Conservation (phyloP, 92 coral and sea anemone species). For the Zoanthus gigantus region DNA sequence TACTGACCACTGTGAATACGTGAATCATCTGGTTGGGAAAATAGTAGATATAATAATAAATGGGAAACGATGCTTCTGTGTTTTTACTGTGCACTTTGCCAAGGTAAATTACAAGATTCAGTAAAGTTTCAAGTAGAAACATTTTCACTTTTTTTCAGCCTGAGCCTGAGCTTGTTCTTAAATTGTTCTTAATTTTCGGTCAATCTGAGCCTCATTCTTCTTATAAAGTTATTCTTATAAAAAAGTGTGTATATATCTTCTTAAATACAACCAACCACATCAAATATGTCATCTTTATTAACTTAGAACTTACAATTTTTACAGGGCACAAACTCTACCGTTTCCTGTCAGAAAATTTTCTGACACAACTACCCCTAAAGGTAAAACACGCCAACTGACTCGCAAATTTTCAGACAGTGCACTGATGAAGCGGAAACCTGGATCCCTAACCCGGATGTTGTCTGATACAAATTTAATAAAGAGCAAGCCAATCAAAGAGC, state of each 20-base stretch:
- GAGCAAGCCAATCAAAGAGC: slow-evolving; percentile 41
- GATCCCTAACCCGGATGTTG: slow-evolving; percentile 32
- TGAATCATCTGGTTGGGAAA: too few species aligned
- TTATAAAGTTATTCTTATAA: too few species aligned
- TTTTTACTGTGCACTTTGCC: too few species aligned
- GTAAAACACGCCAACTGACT: slow-evolving; percentile 35
- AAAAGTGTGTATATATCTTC: too few species aligned
- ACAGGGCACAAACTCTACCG: slow-evolving; percentile 17
- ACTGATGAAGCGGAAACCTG: slow-evolving; percentile 21
- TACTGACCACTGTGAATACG: too few species aligned
- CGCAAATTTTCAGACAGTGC: slow-evolving; percentile 47
- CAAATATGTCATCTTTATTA: neutral
- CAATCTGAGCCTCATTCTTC: too few species aligned
- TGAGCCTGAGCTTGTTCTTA: neutral
- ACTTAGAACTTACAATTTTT: neutral
- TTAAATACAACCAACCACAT: too few species aligned
- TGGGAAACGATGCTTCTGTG: too few species aligned
- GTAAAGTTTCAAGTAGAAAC: too few species aligned
- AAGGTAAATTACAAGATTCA: too few species aligned
- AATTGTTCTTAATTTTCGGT: neutral
- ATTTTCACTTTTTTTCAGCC: too few species aligned
- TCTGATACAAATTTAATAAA: slow-evolving; percentile 35
- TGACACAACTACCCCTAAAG: slow-evolving; percentile 9
- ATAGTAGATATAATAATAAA: too few species aligned
- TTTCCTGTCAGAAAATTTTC: slow-evolving; percentile 37